Base-by-base conservation (phyloP, 2,113 vertebrate genomes). In the Tyrannus savana region DNA sequence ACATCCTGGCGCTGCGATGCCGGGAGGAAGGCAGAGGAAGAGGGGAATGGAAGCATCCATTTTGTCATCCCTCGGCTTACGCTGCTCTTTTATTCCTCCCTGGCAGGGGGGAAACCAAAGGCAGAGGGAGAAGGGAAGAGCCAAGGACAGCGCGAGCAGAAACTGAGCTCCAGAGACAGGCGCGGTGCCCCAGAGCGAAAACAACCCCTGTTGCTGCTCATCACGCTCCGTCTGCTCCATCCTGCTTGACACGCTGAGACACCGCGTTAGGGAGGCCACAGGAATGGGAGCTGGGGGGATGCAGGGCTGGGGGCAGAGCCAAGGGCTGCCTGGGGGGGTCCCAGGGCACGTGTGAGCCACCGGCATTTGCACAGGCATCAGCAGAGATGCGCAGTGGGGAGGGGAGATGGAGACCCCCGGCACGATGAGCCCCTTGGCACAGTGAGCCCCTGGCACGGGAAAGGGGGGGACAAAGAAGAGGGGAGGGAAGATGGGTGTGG, bases 341-440 rank as follows among this genome's bases (percentile, higher is more conserved):
- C 23, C 7, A 0, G 50, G 82, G 59, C 59, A 44, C 0, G 0
- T 1, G 15, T 0, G 18, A 47, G 68, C 88, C 7, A 2, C 52
- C 21, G 81, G 31, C 12, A 8, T 9, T 23, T 2, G 21, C 7
- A 5, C 0, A 2, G 19, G 42, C 83, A 63, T 5, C 64, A 15
- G 42, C 35, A 63, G 81, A 53, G 63, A 28, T 64, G 42, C 12
- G 8, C 74, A 4, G 4, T 0, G 5, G 6, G 12, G 53, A 73
- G 3, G 80, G 80, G 55, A 56, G 68, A 4, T 5, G 46, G 64
- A 69, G 7, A 47, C 23, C 22, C 24, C 15, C 0, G 0, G 33
- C 50, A 46, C 4, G 2, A 25, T 0, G 30, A 68, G 37, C 10
- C 9, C 12, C 30, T 14, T 15, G 0, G 33, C 58, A 46, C 4